Conservation (phyloP, 2,888 invertebrate species). For the Nomada lathburiana region DNA sequence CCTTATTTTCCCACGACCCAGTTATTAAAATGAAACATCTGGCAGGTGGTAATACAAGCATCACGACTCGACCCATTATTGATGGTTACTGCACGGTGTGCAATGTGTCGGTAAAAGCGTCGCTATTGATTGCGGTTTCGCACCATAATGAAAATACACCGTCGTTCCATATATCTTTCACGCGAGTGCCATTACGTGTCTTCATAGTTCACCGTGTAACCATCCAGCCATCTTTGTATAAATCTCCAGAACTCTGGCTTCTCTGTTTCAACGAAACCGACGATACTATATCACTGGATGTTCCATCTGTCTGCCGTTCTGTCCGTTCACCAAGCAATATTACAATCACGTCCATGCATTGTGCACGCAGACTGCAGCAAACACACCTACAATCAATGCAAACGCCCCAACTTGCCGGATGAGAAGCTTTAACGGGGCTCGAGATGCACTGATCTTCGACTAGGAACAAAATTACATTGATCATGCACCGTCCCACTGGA, state of each 20-base stretch:
- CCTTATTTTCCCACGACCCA: not conserved
- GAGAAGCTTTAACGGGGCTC: conserved; percentile 11
- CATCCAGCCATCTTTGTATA: not conserved
- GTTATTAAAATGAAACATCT: conserved; percentile 25
- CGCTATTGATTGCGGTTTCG: conserved; percentile 42
- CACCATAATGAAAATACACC: conserved; percentile 8
- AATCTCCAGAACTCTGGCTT: not conserved
- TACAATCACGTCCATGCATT: not conserved
- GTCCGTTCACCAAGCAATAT: not conserved
- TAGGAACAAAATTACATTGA: conserved; percentile 47
- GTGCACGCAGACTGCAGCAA: conserved; percentile 15
- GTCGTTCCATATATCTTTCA: conserved; percentile 12
- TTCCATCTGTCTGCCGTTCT: not conserved
- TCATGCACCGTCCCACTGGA: conserved; percentile 37
- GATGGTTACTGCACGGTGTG: conserved; percentile 20
- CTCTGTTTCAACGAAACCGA: not conserved
- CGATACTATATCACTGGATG: not conserved
- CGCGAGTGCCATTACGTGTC: not conserved
- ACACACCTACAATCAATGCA: conserved; percentile 39
- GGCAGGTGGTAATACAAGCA: conserved; percentile 16
- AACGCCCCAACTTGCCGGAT: not conserved
- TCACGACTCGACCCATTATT: conserved; percentile 23
- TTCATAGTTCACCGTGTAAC: not conserved
- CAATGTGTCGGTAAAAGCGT: conserved; percentile 27
- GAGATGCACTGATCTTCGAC: not conserved